phyloP scores from a whole-genome alignment of 2,113 vertebrate genomes.

The Hippolais icterina region DNA sequence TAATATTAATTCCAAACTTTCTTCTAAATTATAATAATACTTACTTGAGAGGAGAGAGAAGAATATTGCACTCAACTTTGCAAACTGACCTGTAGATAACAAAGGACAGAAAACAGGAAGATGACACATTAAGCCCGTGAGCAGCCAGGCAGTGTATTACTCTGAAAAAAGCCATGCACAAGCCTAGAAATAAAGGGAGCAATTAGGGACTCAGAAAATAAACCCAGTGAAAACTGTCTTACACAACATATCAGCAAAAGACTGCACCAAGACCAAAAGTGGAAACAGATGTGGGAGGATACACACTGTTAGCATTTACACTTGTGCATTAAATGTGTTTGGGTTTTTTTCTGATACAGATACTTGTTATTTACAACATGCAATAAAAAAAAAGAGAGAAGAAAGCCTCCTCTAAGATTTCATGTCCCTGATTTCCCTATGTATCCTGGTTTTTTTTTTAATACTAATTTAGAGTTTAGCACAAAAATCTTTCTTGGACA shows the following conservation, averaged over 20 bases:
- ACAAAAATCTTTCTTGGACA: background rate
- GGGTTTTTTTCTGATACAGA: background rate
- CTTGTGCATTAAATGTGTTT: background rate
- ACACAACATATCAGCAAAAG: constrained; percentile 31
- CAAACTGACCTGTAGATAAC: constrained; percentile 89
- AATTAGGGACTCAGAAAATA: constrained; percentile 15
- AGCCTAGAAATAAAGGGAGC: constrained; percentile 41
- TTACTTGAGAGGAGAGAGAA: constrained; percentile 85
- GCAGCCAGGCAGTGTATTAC: constrained; percentile 76
- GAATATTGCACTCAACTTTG: constrained; percentile 86
- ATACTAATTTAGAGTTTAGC: background rate
- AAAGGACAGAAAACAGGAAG: constrained; percentile 78
- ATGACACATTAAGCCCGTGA: constrained; percentile 75
- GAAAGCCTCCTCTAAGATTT: background rate
- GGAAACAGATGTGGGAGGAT: background rate
- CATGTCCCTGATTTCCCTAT: background rate
- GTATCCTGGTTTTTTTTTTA: background rate
- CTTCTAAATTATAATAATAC: constrained; percentile 67
- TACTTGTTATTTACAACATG: constrained; percentile 25
- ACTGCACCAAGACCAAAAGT: background rate
- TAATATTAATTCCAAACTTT: constrained; percentile 8
- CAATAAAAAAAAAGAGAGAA: background rate
- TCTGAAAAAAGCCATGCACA: constrained; percentile 72
- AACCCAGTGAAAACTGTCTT: background rate
- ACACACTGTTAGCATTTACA: constrained; percentile 31